phyloP scores from a whole-genome alignment of 2,113 vertebrate genomes.

The Mormyrus iriodes region DNA sequence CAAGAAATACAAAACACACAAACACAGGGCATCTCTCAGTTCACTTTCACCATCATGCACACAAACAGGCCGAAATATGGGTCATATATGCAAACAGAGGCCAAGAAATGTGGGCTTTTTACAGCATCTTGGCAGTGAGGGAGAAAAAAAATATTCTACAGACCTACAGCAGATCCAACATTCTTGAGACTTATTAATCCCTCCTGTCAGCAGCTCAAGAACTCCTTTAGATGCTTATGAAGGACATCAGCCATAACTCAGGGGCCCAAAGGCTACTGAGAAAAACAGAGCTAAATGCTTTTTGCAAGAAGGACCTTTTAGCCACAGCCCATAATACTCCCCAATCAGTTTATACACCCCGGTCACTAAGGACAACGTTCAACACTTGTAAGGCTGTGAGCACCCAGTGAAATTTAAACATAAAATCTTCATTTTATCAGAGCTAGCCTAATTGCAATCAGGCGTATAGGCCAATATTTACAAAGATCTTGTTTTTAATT shows the following conservation, averaged over 20 bases:
- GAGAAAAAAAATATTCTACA: background rate
- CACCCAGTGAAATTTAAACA: background rate
- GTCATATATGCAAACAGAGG: slow-evolving; percentile 1
- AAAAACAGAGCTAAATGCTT: background rate
- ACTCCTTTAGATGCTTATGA: background rate
- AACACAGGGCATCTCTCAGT: background rate
- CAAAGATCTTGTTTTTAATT: background rate
- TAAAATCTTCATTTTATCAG: background rate
- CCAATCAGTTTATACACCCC: background rate
- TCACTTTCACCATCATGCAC: background rate
- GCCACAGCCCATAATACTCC: background rate
- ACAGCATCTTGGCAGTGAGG: background rate
- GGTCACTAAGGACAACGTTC: background rate
- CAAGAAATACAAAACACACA: background rate
- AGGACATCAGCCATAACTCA: background rate
- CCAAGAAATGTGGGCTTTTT: background rate
- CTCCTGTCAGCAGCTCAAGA: slow-evolving; percentile 7
- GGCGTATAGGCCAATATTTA: background rate
- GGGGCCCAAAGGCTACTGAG: background rate
- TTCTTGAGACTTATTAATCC: background rate
- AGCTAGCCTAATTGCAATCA: background rate
- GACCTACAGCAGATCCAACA: slow-evolving; percentile 7
- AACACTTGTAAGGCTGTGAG: background rate
- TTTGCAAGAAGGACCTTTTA: background rate
- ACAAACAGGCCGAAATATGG: background rate